Base-by-base conservation (phyloP, 2,888 invertebrate species). In the Seira musarum region DNA sequence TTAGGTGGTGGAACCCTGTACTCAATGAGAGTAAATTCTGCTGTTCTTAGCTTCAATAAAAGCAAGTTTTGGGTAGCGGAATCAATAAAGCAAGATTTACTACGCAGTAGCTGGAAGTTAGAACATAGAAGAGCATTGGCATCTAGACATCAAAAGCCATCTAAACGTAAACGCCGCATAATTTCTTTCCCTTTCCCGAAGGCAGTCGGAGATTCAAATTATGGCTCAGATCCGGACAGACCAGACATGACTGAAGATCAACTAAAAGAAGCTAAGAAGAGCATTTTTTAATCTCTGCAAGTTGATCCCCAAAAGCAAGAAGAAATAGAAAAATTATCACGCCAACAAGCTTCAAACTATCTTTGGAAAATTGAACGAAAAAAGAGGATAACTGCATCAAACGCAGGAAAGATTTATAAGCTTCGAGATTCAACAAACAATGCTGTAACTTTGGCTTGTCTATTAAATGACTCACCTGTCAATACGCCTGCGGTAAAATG, bases 21-120 rank as follows among this genome's bases (percentile, higher is more conserved):
- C 19, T 1, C 2, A 5, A 19, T 65, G 0, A 13, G 65, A 10
- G 57, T 77, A 8, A 1, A 0, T 6, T 30, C 21, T 6, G 69
- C 76, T 1, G 69, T 64, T 13, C 8, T 76, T 0, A 69, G 68
- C 1, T 76, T 21, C 30, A 76, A 75, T 17, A 25, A 24, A n/a
- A 19, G 40, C 2, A 10, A n/a, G 0, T 76, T 69, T 24, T 76
- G 61, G 68, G 15, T 17, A 6, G 21, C 30, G 0, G 21, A 65
- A 0, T 63, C n/a, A 25, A 24, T 15, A 49, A 67, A 21, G 1
- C 2, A 1, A 0, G 66, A 1, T 61, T 10, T 40, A n/a, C n/a
- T n/a, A n/a, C n/a, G n/a, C n/a, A n/a, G n/a, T n/a, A n/a, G n/a
- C n/a, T 74, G 74, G 74, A 22, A 66, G 6, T 40, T 40, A 13